Conservation (phyloP, 2,888 invertebrate species). For the Catocala nupta region DNA sequence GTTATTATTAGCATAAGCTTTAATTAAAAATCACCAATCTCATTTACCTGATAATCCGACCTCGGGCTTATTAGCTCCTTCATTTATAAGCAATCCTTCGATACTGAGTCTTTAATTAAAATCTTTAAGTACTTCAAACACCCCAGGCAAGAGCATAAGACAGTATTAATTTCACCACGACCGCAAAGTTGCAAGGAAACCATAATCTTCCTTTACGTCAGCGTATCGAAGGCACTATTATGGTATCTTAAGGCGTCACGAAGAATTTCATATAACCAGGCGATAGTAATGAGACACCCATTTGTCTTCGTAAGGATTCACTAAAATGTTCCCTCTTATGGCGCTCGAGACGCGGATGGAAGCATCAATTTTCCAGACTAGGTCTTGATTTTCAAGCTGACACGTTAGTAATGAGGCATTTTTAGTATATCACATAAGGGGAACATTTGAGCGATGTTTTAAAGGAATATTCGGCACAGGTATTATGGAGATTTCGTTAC, state of each 20-base stretch:
- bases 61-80: constrained; percentile 1
- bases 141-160: constrained; percentile 8
- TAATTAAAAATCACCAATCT: constrained; percentile 3
- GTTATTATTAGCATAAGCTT: not conserved
- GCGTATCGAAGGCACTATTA: constrained; percentile 66
- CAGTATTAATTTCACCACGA: constrained; percentile 45
- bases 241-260: constrained; percentile 62
- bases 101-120: constrained; percentile 14
- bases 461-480: constrained; percentile 14
- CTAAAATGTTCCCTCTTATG: constrained; percentile 57
- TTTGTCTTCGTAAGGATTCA: constrained; percentile 77
- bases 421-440: constrained; percentile 25
- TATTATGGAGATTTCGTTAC: constrained; percentile 23
- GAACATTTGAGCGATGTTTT: constrained; percentile 16
- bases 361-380: constrained; percentile 40
- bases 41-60: not conserved
- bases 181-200: constrained; percentile 40
- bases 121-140: constrained; percentile 12
- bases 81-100: constrained; percentile 5
- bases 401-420: constrained; percentile 30
- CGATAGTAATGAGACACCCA: constrained; percentile 73
- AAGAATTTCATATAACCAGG: constrained; percentile 64
- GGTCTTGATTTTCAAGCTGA: constrained; percentile 29
- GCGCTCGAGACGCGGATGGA: constrained; percentile 15
- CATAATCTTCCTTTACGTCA: constrained; percentile 45